Conservation (phyloP, 2,888 invertebrate species). For the Anthrax anthrax region DNA sequence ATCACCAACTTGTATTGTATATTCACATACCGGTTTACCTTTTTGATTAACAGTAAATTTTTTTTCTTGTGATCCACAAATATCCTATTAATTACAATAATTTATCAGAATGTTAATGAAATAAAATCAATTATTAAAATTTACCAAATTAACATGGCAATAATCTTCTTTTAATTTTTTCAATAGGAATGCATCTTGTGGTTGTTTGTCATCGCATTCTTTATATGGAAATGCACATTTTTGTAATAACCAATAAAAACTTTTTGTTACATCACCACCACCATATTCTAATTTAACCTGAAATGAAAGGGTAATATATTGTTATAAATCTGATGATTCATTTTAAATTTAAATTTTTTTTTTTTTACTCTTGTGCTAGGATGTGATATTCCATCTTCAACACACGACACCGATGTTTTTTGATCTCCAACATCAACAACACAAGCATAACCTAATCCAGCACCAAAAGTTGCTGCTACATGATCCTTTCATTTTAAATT, state of each 20-base stretch:
- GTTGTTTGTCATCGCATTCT: slow-evolving; percentile 56
- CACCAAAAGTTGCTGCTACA: slow-evolving; percentile 73
- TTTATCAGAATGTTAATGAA: not conserved
- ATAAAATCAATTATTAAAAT: not conserved
- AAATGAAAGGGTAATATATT: not conserved
- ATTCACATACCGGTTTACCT: slow-evolving; percentile 50
- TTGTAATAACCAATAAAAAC: slow-evolving; percentile 74
- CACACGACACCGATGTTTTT: slow-evolving; percentile 89
- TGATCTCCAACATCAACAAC: slow-evolving; percentile 93
- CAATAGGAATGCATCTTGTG: slow-evolving; percentile 64
- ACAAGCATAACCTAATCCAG: slow-evolving; percentile 74
- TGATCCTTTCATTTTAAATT: slow-evolving; percentile 43
- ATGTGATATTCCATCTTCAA: slow-evolving; percentile 91
- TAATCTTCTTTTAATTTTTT: slow-evolving; percentile 76
- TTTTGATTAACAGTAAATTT: slow-evolving; percentile 60
- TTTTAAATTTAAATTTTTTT: not conserved
- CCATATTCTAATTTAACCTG: slow-evolving; percentile 65
- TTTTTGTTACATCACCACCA: slow-evolving; percentile 81
- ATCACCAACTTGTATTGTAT: slow-evolving; percentile 69
- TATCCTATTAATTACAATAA: slow-evolving; percentile 38
- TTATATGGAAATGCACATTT: slow-evolving; percentile 85
- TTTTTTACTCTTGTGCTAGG: slow-evolving; percentile 56
- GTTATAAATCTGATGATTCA: too few species aligned
- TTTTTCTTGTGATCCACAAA: slow-evolving; percentile 78
- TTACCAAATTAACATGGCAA: slow-evolving; percentile 75